Conservation (phyloP, 2,113 vertebrate genomes). For the Natator depressus region DNA sequence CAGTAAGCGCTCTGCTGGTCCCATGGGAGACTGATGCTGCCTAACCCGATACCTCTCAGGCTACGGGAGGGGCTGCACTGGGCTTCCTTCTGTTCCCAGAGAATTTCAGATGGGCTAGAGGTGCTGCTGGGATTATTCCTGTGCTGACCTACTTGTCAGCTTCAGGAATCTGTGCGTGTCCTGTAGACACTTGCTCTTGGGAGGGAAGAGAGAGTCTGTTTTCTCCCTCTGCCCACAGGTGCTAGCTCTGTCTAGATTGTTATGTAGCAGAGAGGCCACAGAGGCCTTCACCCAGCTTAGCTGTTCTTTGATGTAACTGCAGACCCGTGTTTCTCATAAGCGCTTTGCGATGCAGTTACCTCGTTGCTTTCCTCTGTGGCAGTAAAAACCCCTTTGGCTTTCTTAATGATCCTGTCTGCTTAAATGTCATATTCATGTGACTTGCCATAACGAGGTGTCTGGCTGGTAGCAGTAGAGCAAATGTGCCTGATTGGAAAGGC, state of each 20-base stretch:
- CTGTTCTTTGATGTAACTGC: not conserved
- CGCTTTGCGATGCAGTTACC: not conserved
- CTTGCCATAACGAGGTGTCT: not conserved
- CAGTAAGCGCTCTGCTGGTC: not conserved
- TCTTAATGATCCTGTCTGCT: not conserved
- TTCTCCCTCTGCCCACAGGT: not conserved
- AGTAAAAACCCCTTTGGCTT: conserved; percentile 6
- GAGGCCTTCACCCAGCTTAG: not conserved
- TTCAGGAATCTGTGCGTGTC: not conserved
- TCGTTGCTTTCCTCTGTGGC: not conserved
- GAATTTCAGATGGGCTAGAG: not conserved
- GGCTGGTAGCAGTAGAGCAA: not conserved
- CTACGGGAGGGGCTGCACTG: not conserved
- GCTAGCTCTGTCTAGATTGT: not conserved
- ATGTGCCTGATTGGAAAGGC: not conserved
- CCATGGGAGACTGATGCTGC: not conserved
- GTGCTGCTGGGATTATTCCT: not conserved
- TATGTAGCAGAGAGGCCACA: not conserved
- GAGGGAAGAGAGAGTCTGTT: not conserved
- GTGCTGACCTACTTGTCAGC: not conserved
- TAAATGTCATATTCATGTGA: not conserved
- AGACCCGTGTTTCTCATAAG: not conserved
- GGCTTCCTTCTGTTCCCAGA: not conserved
- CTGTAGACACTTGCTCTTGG: not conserved
- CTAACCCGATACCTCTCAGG: not conserved